Evolutionary conservation across 2,113 vertebrate species (phyloP).

Genomic region (Butorides virescens): DNA sequence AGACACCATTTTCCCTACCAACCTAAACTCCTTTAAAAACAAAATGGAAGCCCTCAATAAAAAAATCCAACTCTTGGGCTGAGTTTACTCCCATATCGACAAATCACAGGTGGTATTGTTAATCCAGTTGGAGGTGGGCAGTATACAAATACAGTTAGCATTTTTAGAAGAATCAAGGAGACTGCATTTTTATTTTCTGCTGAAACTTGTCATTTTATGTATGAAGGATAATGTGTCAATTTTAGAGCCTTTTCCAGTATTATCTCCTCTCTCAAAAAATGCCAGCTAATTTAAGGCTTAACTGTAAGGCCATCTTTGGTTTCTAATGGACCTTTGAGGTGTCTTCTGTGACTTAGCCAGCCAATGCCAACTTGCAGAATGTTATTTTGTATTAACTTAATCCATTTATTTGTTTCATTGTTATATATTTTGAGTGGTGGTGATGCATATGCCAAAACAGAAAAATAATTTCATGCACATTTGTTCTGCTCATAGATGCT

Average conservation of each 20-base stretch:
- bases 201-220: background rate
- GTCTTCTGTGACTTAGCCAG: background rate
- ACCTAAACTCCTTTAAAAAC: background rate
- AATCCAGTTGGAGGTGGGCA: background rate
- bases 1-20: fast-evolving
- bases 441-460: background rate
- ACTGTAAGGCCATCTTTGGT: background rate
- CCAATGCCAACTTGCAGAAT: background rate
- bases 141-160: background rate
- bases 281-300: background rate
- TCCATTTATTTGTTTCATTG: background rate
- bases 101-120: background rate
- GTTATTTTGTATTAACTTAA: background rate
- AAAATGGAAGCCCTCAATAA: background rate
- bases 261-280: background rate
- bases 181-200: background rate
- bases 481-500: background rate
- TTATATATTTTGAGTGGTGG: background rate
- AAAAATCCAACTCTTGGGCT: background rate
- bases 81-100: background rate
- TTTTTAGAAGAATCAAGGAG: background rate
- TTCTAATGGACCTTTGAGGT: background rate
- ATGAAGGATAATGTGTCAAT: background rate
- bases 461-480: background rate
- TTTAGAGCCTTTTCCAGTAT: background rate